phyloP scores from a whole-genome alignment of 1,140 invertebrate species.

The Drosophila subpulchrella region DNA sequence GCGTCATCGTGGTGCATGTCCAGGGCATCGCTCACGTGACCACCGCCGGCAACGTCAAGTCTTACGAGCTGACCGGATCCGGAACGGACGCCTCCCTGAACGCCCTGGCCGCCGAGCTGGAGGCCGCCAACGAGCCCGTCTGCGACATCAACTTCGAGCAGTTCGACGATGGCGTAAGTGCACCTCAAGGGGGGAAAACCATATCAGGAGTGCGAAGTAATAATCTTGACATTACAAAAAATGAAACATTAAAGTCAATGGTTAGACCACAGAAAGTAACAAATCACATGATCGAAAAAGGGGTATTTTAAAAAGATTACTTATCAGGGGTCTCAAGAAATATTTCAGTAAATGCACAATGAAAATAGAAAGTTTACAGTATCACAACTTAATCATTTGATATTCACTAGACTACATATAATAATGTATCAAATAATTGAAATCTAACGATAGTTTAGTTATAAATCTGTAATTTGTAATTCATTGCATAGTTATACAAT shows the following conservation, averaged over 20 bases:
- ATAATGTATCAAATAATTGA: no score
- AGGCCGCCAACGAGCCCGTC: constrained; percentile 63
- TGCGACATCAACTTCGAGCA: constrained; percentile 88
- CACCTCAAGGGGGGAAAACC: neutral
- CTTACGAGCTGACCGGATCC: constrained; percentile 65
- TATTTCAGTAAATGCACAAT: neutral
- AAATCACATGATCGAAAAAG: neutral
- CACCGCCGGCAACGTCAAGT: constrained; percentile 84
- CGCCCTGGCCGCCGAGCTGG: constrained; percentile 57
- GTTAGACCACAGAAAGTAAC: neutral
- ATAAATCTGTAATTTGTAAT: no score
- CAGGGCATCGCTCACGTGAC: constrained; percentile 88
- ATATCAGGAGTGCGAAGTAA: neutral
- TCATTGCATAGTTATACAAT: no score
- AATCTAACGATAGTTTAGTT: no score
- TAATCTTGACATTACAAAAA: neutral
- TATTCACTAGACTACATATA: no score
- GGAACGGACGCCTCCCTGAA: constrained; percentile 54
- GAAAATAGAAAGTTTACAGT: no score
- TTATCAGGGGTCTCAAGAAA: neutral
- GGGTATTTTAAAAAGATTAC: no score
- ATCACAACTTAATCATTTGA: no score
- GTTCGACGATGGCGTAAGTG: constrained; percentile 87
- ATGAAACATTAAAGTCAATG: neutral
- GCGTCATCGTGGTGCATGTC: constrained; percentile 90